Conservation (phyloP, 2,888 invertebrate species). For the Venusia cambrica region DNA sequence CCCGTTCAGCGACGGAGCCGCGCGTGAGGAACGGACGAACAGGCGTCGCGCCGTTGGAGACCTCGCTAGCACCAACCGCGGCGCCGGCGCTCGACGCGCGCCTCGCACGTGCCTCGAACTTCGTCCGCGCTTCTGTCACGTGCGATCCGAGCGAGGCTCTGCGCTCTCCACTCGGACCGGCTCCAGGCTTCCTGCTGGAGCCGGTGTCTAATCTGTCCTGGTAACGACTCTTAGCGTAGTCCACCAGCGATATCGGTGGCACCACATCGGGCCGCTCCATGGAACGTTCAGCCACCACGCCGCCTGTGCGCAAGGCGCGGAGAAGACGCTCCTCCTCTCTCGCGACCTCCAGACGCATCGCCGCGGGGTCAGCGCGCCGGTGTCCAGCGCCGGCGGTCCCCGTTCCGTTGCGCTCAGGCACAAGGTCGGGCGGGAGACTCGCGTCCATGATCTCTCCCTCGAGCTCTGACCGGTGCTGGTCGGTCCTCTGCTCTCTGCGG, state of each 20-base stretch:
- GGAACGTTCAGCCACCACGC: conserved; percentile 69
- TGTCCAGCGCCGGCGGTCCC: conserved; percentile 52
- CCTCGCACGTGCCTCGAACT: conserved; percentile 74
- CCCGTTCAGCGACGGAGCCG: conserved; percentile 94
- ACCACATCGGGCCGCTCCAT: conserved; percentile 73
- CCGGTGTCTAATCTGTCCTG: conserved; percentile 80
- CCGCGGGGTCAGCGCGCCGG: conserved; percentile 73
- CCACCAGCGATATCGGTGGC: conserved; percentile 80
- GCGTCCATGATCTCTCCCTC: conserved; percentile 83
- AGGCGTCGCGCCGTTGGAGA: conserved; percentile 74
- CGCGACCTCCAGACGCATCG: conserved; percentile 86
- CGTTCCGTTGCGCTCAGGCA: conserved; percentile 73
- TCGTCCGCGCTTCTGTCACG: conserved; percentile 75
- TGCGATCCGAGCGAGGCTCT: conserved; percentile 72
- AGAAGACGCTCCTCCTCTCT: conserved; percentile 90
- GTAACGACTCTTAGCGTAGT: conserved; percentile 84
- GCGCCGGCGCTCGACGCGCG: conserved; percentile 71
- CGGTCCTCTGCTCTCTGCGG: conserved; percentile 54
- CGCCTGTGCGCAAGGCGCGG: conserved; percentile 88
- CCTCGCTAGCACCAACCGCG: conserved; percentile 51
- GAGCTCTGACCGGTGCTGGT: conserved; percentile 65
- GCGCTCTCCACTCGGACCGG: conserved; percentile 68
- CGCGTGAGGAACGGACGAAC: conserved; percentile 92
- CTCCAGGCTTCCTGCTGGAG: conserved; percentile 65
- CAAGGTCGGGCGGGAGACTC: conserved; percentile 82